Evolutionary conservation across 1,140 invertebrate genomes (phyloP), one percentile per base, ranked within the genome.

Genomic region (Drosophila parvula): DNA sequence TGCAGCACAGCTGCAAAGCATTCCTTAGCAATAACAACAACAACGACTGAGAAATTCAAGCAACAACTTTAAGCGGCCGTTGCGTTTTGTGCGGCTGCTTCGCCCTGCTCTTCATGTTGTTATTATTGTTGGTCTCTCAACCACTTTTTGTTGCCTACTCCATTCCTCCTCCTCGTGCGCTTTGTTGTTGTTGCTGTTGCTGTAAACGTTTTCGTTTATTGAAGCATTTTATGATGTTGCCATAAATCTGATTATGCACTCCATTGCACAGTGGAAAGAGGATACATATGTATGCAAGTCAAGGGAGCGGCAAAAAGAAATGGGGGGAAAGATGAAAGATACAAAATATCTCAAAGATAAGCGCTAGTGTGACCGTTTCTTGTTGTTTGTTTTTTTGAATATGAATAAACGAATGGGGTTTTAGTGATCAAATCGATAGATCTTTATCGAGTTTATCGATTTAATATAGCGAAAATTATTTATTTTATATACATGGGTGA

Each of bases 211-310:
- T 86, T 83, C 81, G 81, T 84, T 86, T 86, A 86, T 83, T 86
- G 77, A 86, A 88, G 84, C 80, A 86, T 83, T 86, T 86, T 86
- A 86, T 83, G 79, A 83, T 88, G 79, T 88, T 86, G 82, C 84
- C 79, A 86, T 86, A 86, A 86, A 86, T 86, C 83, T 83, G 83
- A 88, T 89, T 83, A 86, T 86, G 84, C 83, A 86, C 84, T 86
- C 77, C 79, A 89, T 80, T 88, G 79, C 70, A 63, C 79, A 71
- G 78, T 11, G 40, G 41, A 36, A 41, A 14, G 30, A 62, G 58
- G 38, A 30, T 80, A n/a, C n/a, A n/a, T n/a, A n/a, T n/a, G n/a
- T n/a, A 32, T 55, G 22, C 3, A 51, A 40, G 16, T 36, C 32
- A 30, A 16, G 55, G 38, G 38, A 44, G 56, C 27, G 27, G 32